Conservation (phyloP, 30 jellyfish, hydroid and myxozoan genomes). For the Cassiopea andromeda region DNA sequence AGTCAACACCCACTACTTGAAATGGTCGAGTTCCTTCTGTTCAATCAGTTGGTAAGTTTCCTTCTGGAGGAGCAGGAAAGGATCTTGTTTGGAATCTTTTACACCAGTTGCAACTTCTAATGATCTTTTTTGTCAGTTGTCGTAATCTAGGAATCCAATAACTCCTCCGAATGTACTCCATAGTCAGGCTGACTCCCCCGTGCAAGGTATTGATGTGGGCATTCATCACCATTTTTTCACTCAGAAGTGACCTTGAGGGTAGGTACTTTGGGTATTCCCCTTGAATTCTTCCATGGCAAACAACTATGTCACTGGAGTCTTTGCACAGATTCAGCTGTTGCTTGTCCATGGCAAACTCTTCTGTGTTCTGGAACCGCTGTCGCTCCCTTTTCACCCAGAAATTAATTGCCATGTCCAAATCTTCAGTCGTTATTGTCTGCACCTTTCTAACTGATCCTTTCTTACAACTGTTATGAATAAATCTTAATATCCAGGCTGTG, state of each 20-base stretch:
- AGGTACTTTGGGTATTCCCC: slow-evolving; percentile 39
- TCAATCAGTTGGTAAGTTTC: slow-evolving; percentile 38
- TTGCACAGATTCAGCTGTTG: slow-evolving; percentile 28
- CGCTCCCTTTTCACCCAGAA: slow-evolving; percentile 7
- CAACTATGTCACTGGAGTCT: slow-evolving; percentile 5
- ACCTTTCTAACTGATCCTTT: not conserved
- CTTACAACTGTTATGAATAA: not conserved
- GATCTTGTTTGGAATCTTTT: slow-evolving; percentile 31
- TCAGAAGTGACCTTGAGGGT: slow-evolving; percentile 23
- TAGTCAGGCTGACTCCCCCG: slow-evolving; percentile 56
- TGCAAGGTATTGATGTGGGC: slow-evolving; percentile 33
- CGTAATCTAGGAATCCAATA: slow-evolving; percentile 72
- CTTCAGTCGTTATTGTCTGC: slow-evolving; percentile 59
- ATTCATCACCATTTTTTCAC: slow-evolving; percentile 13
- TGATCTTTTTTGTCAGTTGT: slow-evolving; percentile 32
- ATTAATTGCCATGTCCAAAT: slow-evolving; percentile 6
- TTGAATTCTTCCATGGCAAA: slow-evolving; percentile 45
- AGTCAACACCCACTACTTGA: slow-evolving; percentile 38
- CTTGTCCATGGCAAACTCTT: slow-evolving; percentile 13
- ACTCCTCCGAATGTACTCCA: slow-evolving; percentile 10
- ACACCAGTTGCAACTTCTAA: slow-evolving; percentile 38
- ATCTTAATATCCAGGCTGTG: not conserved
- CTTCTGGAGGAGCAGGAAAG: slow-evolving; percentile 16
- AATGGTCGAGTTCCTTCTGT: slow-evolving; percentile 55
- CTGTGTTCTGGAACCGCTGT: slow-evolving; percentile 5